Evolutionary conservation across 1,140 invertebrate species (phyloP), one percentile per base, ranked within the genome.

Genomic region (Paralvinella palmiformis): DNA sequence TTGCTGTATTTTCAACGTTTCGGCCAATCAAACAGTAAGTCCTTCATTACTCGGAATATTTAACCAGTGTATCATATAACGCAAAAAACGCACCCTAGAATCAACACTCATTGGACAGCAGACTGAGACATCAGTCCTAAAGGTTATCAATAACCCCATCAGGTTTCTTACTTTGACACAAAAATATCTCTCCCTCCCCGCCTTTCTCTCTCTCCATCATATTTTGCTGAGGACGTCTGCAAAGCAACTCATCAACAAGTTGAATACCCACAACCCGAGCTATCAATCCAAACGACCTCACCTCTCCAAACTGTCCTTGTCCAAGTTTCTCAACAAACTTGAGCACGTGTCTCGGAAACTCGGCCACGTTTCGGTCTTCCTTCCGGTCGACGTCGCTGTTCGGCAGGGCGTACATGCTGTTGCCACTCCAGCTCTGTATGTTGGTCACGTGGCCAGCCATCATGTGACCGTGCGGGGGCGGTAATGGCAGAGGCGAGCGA

Each of bases 281-380:
- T n/a, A n/a, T n/a, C n/a, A 10, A 22, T 55, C n/a, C 50, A 27
- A 68, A 78, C 76, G 63, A 29, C 7, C 59, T 5, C 17, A 94
- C 91, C 81, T 92, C 89, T 66, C 90, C 90, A 75, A 90, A 92
- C 69, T 88, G 85, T 53, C 90, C 89, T 62, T 87, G 85, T 15
- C 90, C 91, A 15, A 92, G 82, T 71, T 88, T 90, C 75, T 91
- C 88, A 62, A 91, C 83, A 72, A 90, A 86, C 69, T 86, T 85
- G 57, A 93, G 83, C 73, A 87, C 86, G 69, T 89, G 86, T 67
- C 88, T 80, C 5, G 88, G 87, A 78, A 91, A 90, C 82, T 93
- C 89, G 66, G 86, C 84, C 65, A 88, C 69, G 77, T 73, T 63
- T 59, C 75, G 70, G 66, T 79, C 75, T 29, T 77, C 73, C 53